A percentile compares a stretch with the other conserved stretches of the same genome.
phyloP scores from a whole-genome alignment of 1,140 invertebrate genomes.

The Penaeus japonicus region DNA sequence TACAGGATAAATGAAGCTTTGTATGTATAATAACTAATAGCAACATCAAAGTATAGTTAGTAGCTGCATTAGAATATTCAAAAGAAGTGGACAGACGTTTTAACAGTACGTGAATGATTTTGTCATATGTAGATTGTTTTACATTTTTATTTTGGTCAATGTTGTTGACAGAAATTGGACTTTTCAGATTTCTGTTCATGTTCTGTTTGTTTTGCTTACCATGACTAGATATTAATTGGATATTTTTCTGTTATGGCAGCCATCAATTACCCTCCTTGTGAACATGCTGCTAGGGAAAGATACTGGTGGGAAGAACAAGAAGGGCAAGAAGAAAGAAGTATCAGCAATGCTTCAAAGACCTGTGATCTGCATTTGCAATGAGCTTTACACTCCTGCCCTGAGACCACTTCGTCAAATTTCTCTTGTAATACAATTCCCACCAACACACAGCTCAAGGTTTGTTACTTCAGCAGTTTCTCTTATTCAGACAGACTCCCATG shows the following conservation, averaged over 20 bases:
- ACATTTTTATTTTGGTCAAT: too few species aligned
- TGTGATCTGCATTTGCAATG: conserved; percentile 97
- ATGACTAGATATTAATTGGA: background rate
- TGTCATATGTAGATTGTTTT: too few species aligned
- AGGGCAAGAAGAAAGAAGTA: conserved; percentile 69
- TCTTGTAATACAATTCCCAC: conserved; percentile 78
- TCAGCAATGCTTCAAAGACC: conserved; percentile 69
- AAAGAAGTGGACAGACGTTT: too few species aligned
- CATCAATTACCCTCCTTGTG: conserved; percentile 87
- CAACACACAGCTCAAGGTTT: conserved; percentile 69
- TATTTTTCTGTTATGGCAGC: conserved; percentile 64
- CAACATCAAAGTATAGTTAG: too few species aligned
- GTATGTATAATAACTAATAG: too few species aligned
- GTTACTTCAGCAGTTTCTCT: background rate
- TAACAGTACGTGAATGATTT: too few species aligned
- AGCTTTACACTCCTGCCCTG: conserved; percentile 86
- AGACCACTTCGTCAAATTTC: conserved; percentile 77
- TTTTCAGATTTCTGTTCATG: too few species aligned
- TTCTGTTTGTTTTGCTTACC: too few species aligned
- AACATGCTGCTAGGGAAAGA: conserved; percentile 73
- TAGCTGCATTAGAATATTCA: too few species aligned
- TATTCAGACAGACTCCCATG: too few species aligned
- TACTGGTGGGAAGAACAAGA: conserved; percentile 65
- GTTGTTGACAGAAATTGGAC: too few species aligned
- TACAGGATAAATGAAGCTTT: too few species aligned